Conservation (phyloP, 2,888 invertebrate species). For the Sicus ferrugineus region DNA sequence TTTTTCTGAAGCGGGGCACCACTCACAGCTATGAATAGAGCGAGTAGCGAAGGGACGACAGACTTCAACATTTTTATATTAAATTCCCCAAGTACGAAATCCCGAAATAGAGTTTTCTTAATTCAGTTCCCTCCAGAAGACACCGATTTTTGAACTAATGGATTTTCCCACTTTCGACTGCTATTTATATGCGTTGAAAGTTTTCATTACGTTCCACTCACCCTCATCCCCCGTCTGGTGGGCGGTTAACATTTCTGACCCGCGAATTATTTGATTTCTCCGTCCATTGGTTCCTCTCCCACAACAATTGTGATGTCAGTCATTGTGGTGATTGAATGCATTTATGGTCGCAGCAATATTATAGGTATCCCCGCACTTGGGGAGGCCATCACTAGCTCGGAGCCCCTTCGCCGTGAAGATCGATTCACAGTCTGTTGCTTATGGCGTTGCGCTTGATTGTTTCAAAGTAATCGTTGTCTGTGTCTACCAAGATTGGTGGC, state of each 20-base stretch:
- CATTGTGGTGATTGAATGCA: neutral
- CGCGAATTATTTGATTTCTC: neutral
- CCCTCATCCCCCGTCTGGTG: neutral
- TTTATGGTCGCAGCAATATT: neutral
- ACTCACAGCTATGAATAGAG: too few species aligned
- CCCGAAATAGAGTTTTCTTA: too few species aligned
- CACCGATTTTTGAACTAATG: neutral
- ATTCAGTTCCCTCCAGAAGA: neutral
- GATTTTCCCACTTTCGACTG: neutral
- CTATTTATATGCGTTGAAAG: neutral
- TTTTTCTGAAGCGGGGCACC: conserved; percentile 31
- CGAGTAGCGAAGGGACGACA: too few species aligned
- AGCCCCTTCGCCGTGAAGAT: neutral
- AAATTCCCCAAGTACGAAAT: too few species aligned
- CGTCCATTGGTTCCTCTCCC: too few species aligned
- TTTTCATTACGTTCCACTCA: too few species aligned
- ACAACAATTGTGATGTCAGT: conserved; percentile 7
- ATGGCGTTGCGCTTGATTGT: conserved; percentile 24
- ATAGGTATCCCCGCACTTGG: neutral
- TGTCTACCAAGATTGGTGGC: neutral
- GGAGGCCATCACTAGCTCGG: neutral
- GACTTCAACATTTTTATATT: too few species aligned
- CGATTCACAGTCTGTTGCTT: conserved; percentile 28
- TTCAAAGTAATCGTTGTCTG: neutral
- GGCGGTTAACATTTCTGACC: neutral